These are phyloP conservation scores for Garra rufa DNA, from an alignment of 2,113 vertebrate species.

Conservation along the genomic window DNA sequence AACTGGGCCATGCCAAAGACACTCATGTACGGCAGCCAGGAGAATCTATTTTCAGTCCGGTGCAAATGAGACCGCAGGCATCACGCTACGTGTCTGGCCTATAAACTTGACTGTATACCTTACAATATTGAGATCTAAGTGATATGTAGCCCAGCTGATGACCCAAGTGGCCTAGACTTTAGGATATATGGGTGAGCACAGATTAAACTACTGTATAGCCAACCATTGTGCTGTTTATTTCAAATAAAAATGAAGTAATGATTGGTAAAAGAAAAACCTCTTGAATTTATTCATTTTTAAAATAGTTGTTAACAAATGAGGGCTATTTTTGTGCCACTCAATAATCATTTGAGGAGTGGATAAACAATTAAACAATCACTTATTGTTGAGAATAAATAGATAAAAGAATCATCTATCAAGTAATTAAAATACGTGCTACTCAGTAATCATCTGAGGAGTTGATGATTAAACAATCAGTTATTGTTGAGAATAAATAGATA, in stretches of 20 bases:
- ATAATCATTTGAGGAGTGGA: background rate
- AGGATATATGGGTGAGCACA: background rate
- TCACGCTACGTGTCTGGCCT: conserved; percentile 33
- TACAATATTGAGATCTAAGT: conserved; percentile 7
- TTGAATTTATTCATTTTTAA: background rate
- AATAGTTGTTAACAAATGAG: background rate
- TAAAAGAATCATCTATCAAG: background rate
- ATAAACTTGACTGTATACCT: conserved; percentile 37
- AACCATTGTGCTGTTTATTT: background rate
- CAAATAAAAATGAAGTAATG: background rate
- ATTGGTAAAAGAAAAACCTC: background rate
- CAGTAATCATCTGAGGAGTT: background rate
- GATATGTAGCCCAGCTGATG: background rate
- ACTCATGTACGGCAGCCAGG: conserved; percentile 38
- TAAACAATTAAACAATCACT: background rate
- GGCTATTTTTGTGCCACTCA: background rate
- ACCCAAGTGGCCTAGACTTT: background rate
- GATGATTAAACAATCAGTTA: background rate
- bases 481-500: background rate
- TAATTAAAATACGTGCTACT: background rate
- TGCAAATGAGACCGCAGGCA: conserved; percentile 23
- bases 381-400: background rate
- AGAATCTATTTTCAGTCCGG: conserved; percentile 62
- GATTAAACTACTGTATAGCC: background rate
- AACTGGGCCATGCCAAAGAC: conserved; percentile 47